Evolutionary conservation across 2,888 invertebrate genomes (phyloP), one percentile per base, ranked within the genome.

Genomic region (Synergus umbraculus): DNA sequence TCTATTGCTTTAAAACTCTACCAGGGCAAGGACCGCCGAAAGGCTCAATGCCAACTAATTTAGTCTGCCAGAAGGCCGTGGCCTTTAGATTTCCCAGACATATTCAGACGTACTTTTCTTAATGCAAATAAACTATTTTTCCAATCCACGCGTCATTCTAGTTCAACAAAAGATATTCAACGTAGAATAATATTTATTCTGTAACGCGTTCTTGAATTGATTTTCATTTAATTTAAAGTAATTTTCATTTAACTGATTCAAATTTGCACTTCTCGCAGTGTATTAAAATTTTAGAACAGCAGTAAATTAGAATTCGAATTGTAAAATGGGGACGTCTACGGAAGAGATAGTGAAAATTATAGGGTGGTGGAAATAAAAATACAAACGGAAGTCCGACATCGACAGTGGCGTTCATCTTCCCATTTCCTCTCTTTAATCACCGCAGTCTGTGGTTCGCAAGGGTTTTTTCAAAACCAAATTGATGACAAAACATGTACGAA

Each of bases 41-140:
- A 69, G 69, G 49, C 69, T 69, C 69, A 69, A 69, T 69, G 69
- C 69, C 69, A 69, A 69, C 69, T 69, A 69, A 49, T 69, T 69
- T 13, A 5, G 69, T 69, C 29, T 49, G 15, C 7, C 18, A 69
- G 69, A 46, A 69, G 46, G 69, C 22, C 46, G 29, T 49, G 29
- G 69, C 69, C 69, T 69, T 18, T 49, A 69, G 15, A 69, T 69
- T 69, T 69, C 46, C 10, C 69, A 69, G 46, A 44, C 44, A 49
- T 49, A 44, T 49, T 43, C 8, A 46, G 8, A 46, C 46, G 12
- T 46, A 46, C 4, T 15, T 15, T 46, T 4, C 15, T 46, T 13
- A 46, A 46, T 12, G 29, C 29, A 29, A 29, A 46, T 46, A 49
- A 49, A 49, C 7, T n/a, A 2, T 49, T 49, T 49, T n/a, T n/a